Base-by-base conservation (phyloP, 2,797 vertebrate genomes). In the Lates japonicus region DNA sequence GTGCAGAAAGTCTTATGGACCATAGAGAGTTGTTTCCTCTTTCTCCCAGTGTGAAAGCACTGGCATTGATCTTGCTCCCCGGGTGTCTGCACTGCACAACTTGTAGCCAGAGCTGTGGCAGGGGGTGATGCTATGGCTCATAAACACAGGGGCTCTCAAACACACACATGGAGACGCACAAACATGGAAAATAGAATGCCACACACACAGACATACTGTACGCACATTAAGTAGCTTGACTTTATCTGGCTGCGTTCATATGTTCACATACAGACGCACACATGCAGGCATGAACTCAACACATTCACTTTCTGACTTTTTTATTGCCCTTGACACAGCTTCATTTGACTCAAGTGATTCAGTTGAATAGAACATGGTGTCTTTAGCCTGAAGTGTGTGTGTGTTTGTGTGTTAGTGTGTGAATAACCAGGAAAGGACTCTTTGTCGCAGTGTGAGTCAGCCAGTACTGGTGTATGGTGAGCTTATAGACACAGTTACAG, bases 11-110 rank as follows among this genome's bases (percentile, higher is more conserved):
- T 82, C 78, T 87, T 73, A 33, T 37, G 78, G 85, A 64, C 70
- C 77, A 63, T 46, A 29, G 76, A 83, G 84, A 66, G 73, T 78
- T 76, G 85, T 87, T 84, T 88, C 80, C 82, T 61, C 85, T 87
- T 59, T 16, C 63, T 69, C 74, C 69, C 59, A 5, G 54, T 81
- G 71, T 80, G 69, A 87, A 86, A 77, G 67, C 78, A 46, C 33
- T 13, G 3, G 60, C 79, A 85, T 83, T 88, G 85, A 91, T 85
- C 78, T 75, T 0, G 9, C 83, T 82, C 74, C 52, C 65, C 33
- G 11, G 83, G 86, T 54, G 75, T 85, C 64, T 22, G 2, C 60
- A 33, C 83, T 74, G 64, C 76, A 78, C 62, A 70, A 52, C 41
- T 66, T 54, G 61, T 35, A 69, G 55, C 44, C 57, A 20, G n/a